Evolutionary conservation across 1,140 invertebrate species (phyloP).

Genomic region (Rhynchophorus ferrugineus): DNA sequence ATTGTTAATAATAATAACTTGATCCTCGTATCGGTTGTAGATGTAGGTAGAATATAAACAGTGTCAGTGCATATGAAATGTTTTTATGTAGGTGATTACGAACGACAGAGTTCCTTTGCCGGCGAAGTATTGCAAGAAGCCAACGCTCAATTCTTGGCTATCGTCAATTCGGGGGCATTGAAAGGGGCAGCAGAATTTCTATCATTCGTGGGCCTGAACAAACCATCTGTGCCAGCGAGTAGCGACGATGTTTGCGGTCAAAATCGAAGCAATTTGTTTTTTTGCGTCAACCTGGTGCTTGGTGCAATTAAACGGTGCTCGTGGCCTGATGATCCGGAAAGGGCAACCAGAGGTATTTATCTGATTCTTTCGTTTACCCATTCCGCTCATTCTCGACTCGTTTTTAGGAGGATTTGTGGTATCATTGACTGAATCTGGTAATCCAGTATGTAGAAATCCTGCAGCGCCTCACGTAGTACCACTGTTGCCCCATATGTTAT

Average conservation of each 20-base stretch:
- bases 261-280: constrained; percentile 55
- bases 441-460: constrained; percentile 69
- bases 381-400: too few species aligned
- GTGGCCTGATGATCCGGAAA: constrained; percentile 73
- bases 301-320: constrained; percentile 79
- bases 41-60: too few species aligned
- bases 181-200: constrained; percentile 61
- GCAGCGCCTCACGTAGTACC: constrained; percentile 73
- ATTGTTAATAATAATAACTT: too few species aligned
- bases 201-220: constrained; percentile 54
- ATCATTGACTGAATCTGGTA: constrained; percentile 63
- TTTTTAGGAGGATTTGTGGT: constrained; percentile 63
- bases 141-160: constrained; percentile 45
- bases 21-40: too few species aligned
- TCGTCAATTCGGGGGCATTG: constrained; percentile 48
- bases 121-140: constrained; percentile 66
- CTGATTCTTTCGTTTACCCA: background rate
- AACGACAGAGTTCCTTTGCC: constrained; percentile 73
- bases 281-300: constrained; percentile 65
- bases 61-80: too few species aligned
- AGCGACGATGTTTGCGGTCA: constrained; percentile 52
- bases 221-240: constrained; percentile 45
- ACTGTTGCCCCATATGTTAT: constrained; percentile 67
- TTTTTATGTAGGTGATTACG: constrained; percentile 67
- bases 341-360: constrained; percentile 53